These are phyloP conservation scores for Bolborhynchus lineola DNA, from an alignment of 2,113 vertebrate species.

Conservation along the genomic window DNA sequence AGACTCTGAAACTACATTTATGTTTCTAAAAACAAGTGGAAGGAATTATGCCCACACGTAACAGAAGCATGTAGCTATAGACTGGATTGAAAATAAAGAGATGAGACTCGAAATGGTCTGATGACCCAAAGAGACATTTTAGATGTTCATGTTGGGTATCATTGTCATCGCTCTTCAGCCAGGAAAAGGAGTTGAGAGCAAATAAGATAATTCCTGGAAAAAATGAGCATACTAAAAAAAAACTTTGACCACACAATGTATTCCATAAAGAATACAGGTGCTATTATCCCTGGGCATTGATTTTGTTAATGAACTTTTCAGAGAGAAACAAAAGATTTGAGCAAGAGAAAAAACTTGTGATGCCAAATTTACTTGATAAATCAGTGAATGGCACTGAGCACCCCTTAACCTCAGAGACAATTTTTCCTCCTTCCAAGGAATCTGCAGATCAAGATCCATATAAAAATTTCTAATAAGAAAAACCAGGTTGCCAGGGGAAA, in stretches of 20 bases:
- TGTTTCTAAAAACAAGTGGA: background rate
- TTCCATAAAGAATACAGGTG: background rate
- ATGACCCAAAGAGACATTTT: background rate
- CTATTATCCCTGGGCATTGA: background rate
- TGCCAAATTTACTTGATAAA: background rate
- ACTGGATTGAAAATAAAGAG: background rate
- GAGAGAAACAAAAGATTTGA: background rate
- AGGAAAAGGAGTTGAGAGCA: background rate
- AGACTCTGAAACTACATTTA: background rate
- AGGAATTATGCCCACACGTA: background rate
- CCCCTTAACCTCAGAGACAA: background rate
- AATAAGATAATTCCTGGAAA: background rate
- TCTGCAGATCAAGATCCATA: background rate
- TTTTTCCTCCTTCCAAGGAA: slow-evolving; percentile 20
- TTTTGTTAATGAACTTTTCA: background rate
- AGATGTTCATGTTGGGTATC: background rate
- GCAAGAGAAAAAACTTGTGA: background rate
- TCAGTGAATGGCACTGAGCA: background rate
- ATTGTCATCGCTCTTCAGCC: background rate
- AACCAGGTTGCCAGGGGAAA: background rate
- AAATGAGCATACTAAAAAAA: background rate
- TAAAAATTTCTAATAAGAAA: slow-evolving; percentile 18
- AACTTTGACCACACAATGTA: background rate
- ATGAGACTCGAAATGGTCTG: background rate
- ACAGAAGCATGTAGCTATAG: background rate